Evolutionary conservation across 2,888 invertebrate genomes (phyloP), one percentile per base, ranked within the genome.

Genomic region (Tachina fera): DNA sequence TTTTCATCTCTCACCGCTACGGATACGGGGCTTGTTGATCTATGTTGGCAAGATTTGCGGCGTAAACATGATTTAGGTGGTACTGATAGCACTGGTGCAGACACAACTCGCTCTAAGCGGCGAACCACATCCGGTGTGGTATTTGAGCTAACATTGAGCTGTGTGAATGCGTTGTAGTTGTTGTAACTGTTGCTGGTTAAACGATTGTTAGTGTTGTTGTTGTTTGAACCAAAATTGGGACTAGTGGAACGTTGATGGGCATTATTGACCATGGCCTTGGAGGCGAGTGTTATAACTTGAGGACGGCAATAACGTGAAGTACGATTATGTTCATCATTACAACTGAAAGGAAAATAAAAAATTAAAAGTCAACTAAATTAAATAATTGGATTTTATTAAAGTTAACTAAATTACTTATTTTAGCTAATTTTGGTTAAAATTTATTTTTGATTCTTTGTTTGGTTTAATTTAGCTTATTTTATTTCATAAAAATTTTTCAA

Each of bases 1-100:
- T 78, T 63, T 79, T 83, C 76, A 72, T 86, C 86, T 61, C 76
- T 76, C 11, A 68, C 51, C 41, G 68, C 72, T 10, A 77, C 56
- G 22, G 79, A 63, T 49, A 41, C 53, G 11, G 85, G 56, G 68
- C 78, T 65, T 53, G 71, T 65, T 53, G 71, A 60, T 75, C 88
- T 89, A 78, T 91, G 89, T 83, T 89, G 90, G 90, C 91, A 91
- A 89, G 90, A 90, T 88, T 91, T 90, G 79, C 92, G 91, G 80
- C 91, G 94, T 53, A 95, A 91, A 88, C 94, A 94, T 43, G 95
- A 94, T 87, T 93, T 93, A 8, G 94, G 94, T 83, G 92, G 92
- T 71, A 89, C 89, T 19, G 91, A 91, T 86, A 92, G 90, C 82
- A 90, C 88, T 45, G 90, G 91, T 13, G 91, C 91, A n/a, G 91